A percentile compares a stretch with the other conserved stretches of the same genome.
Conservation (phyloP, 2,797 vertebrate genomes). For the Dermochelys coriacea region DNA sequence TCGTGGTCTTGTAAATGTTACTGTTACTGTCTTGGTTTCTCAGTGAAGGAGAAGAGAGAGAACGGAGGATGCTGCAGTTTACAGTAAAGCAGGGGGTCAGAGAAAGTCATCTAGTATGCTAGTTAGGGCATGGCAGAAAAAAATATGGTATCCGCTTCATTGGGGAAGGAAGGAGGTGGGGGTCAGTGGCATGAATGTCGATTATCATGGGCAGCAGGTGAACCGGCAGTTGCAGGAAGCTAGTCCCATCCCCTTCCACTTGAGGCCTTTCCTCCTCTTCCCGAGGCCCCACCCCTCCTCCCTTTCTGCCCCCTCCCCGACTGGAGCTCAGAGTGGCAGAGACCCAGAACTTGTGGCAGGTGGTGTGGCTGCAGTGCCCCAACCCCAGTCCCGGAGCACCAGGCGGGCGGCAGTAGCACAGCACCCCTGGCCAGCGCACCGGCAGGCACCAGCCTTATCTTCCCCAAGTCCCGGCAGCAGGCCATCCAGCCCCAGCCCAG, state of each 20-base stretch:
- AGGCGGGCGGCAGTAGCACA: too few species aligned
- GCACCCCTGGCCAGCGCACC: too few species aligned
- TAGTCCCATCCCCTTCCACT: too few species aligned
- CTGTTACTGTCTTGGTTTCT: not conserved
- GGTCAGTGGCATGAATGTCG: not conserved
- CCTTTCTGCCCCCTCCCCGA: not conserved
- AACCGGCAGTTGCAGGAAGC: too few species aligned
- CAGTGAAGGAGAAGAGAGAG: not conserved
- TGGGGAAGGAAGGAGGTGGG: not conserved
- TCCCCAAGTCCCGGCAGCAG: too few species aligned
- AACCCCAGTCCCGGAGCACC: too few species aligned
- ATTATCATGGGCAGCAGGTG: too few species aligned
- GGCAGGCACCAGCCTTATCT: too few species aligned
- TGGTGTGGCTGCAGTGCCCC: too few species aligned
- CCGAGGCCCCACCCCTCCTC: not conserved
- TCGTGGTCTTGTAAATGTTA: not conserved
- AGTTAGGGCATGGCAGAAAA: not conserved
- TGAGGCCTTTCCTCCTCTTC: not conserved
- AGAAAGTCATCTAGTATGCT: not conserved
- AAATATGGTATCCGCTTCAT: not conserved
- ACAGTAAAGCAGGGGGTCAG: not conserved
- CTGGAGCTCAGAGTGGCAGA: not conserved
- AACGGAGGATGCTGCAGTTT: not conserved
- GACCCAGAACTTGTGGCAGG: not conserved
- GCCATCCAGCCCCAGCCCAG: too few species aligned